Evolutionary conservation across 2,888 invertebrate species (phyloP).

Genomic region (Xestia xanthographa): DNA sequence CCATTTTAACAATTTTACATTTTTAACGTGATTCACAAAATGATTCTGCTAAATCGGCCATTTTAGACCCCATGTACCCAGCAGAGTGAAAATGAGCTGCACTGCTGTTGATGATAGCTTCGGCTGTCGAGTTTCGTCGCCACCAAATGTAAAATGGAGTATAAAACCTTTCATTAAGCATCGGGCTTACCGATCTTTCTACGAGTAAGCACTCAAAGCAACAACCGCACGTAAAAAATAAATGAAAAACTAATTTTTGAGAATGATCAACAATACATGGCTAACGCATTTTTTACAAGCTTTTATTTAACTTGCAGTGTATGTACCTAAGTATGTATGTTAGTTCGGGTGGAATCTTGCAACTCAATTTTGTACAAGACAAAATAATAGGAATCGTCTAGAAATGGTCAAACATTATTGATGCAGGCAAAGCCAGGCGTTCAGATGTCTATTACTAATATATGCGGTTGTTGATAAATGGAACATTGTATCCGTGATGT

Average conservation of each 20-base stretch:
- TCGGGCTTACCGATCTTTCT: neutral
- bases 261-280: neutral
- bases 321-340: too few species aligned
- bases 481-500: slow-evolving; percentile 77
- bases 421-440: slow-evolving; percentile 38
- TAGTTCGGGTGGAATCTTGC: too few species aligned
- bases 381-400: neutral
- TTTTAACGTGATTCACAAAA: too few species aligned
- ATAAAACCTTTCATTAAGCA: neutral
- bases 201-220: neutral
- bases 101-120: neutral
- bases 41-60: too few species aligned
- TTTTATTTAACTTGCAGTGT: too few species aligned
- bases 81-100: too few species aligned
- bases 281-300: neutral
- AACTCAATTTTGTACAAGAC: too few species aligned
- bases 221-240: too few species aligned
- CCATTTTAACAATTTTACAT: too few species aligned
- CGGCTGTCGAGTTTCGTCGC: neutral
- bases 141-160: neutral
- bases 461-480: slow-evolving; percentile 64
- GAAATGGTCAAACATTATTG: neutral
- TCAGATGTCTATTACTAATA: slow-evolving; percentile 58
- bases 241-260: neutral
- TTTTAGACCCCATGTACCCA: too few species aligned